Conservation (phyloP, 2,888 invertebrate species). For the Acrobasis consociella region DNA sequence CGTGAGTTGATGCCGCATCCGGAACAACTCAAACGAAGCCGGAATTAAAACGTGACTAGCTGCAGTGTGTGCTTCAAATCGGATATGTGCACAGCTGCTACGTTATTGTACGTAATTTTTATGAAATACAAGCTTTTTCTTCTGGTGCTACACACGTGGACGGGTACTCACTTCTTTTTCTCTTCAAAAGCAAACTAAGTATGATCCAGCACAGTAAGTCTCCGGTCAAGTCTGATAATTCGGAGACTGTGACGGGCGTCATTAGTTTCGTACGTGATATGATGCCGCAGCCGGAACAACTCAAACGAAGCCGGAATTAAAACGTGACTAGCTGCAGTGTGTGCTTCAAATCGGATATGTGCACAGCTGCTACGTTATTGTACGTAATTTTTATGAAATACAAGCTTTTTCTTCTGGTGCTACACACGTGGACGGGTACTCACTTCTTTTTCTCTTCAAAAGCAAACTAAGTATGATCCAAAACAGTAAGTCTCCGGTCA, state of each 20-base stretch:
- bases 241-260: conserved; percentile 25
- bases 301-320: conserved; percentile 19
- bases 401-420: not conserved
- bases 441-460: too few relatives aligned
- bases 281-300: conserved; percentile 15
- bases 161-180: too few relatives aligned
- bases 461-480: too few relatives aligned
- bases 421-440: too few relatives aligned
- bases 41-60: conserved; percentile 21
- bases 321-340: conserved; percentile 18
- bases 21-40: conserved; percentile 7
- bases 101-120: not conserved
- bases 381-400: not conserved
- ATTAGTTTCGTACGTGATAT: conserved; percentile 32
- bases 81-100: not conserved
- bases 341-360: conserved; percentile 10
- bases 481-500: too few relatives aligned
- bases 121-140: not conserved
- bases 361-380: not conserved
- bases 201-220: too few relatives aligned
- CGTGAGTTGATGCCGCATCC: conserved; percentile 27
- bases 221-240: not conserved
- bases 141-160: not conserved
- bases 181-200: too few relatives aligned
- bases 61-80: conserved; percentile 15